phyloP scores from a whole-genome alignment of 2,113 vertebrate species.

The Dasyurus viverrinus region DNA sequence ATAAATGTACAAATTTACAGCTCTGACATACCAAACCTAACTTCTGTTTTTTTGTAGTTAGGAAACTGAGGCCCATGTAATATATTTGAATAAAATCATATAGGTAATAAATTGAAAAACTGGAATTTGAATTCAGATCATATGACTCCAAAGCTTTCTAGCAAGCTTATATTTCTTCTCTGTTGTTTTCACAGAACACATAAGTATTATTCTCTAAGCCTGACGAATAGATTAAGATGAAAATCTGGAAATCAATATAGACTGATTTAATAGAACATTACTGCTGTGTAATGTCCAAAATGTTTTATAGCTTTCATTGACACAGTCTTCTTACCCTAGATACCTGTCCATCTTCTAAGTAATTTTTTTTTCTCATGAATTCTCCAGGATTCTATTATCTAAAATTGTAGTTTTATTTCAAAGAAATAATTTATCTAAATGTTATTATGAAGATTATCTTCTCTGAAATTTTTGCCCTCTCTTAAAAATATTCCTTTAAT shows the following conservation, averaged over 20 bases:
- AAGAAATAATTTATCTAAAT: constrained; percentile 13
- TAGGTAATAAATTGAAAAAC: neutral
- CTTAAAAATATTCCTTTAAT: neutral
- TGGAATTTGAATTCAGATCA: neutral
- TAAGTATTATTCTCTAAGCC: neutral
- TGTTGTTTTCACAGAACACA: neutral
- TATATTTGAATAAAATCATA: neutral
- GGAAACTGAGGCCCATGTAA: neutral
- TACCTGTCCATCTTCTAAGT: neutral
- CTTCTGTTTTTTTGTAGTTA: neutral
- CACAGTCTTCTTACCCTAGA: neutral
- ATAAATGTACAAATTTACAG: neutral
- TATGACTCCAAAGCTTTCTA: neutral
- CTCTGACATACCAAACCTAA: neutral
- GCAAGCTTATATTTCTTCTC: neutral
- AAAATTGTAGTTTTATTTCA: constrained; percentile 24
- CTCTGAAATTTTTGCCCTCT: constrained; percentile 24
- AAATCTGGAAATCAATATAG: neutral
- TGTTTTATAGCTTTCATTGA: neutral
- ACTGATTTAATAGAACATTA: neutral
- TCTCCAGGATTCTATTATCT: neutral
- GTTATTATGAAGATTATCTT: neutral
- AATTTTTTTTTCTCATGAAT: constrained; percentile 13
- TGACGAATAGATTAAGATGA: neutral
- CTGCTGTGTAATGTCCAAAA: neutral